Conservation (phyloP, 1,140 invertebrate genomes). For the Cotesia glomerata region DNA sequence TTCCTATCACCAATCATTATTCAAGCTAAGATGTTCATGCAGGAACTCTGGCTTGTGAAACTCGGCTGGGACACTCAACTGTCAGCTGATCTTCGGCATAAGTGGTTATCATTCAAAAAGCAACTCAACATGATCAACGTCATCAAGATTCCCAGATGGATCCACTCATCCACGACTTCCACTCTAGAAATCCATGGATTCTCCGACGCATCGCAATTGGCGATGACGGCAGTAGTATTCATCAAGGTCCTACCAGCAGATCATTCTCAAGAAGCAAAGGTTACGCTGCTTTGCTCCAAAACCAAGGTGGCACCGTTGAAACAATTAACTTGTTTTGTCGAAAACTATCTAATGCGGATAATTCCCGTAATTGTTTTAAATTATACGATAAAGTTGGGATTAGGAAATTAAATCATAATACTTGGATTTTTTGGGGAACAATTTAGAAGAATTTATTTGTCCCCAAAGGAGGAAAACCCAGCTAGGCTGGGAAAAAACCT, state of each 20-base stretch:
- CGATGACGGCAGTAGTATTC: constrained; percentile 37
- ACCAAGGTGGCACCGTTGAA: not conserved
- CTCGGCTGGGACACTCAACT: constrained; percentile 32
- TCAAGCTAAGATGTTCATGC: constrained; percentile 31
- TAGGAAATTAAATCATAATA: too few relatives aligned
- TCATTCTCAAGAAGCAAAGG: not conserved
- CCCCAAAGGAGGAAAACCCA: too few relatives aligned
- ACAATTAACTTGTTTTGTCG: too few relatives aligned
- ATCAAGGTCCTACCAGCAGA: not conserved
- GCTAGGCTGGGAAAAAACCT: too few relatives aligned
- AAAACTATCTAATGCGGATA: too few relatives aligned
- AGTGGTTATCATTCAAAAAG: constrained; percentile 26
- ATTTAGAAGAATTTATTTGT: too few relatives aligned
- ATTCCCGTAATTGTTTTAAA: too few relatives aligned
- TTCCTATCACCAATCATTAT: constrained; percentile 26
- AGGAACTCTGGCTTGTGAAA: constrained; percentile 34
- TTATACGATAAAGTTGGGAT: too few relatives aligned
- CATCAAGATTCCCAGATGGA: constrained; percentile 34
- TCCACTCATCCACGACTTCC: constrained; percentile 14
- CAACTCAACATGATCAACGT: constrained; percentile 22
- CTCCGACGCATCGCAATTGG: constrained; percentile 38
- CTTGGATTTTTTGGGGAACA: too few relatives aligned
- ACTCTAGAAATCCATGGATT: constrained; percentile 38
- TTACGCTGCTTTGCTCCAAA: not conserved
- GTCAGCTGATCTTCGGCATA: not conserved